Percentiles rank a stretch among this genome's conserved stretches.
These are phyloP conservation scores for Lydus trimaculatus DNA, from an alignment of 2,888 invertebrate genomes.

Conservation along the genomic window DNA sequence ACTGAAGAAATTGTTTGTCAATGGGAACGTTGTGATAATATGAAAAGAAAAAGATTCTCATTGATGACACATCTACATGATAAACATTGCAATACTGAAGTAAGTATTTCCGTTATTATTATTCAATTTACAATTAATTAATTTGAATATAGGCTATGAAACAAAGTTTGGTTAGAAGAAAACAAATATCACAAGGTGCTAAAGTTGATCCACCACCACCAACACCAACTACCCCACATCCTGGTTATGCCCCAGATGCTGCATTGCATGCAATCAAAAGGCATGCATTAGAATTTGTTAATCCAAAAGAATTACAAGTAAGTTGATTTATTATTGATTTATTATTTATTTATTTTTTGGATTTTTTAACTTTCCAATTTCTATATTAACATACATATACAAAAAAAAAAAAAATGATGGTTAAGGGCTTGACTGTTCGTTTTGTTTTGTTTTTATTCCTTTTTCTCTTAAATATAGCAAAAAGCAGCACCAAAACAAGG, in stretches of 20 bases:
- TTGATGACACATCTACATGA: constrained; percentile 96
- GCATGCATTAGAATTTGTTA: constrained; percentile 90
- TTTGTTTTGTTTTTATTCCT: constrained; percentile 19
- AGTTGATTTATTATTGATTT: constrained; percentile 55
- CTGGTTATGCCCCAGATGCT: constrained; percentile 95
- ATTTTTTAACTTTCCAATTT: constrained; percentile 8
- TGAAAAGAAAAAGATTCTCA: constrained; percentile 90
- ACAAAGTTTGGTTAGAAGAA: constrained; percentile 71
- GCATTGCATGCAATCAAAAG: constrained; percentile 96
- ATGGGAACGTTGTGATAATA: constrained; percentile 91
- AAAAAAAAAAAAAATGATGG: constrained; percentile 6
- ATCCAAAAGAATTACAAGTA: constrained; percentile 89
- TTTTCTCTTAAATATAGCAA: constrained; percentile 54
- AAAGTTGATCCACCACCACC: constrained; percentile 64
- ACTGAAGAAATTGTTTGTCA: constrained; percentile 81
- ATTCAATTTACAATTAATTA: neutral
- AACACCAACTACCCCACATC: constrained; percentile 63
- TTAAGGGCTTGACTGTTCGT: constrained; percentile 21
- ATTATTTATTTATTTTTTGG: neutral
- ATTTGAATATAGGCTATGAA: constrained; percentile 60
- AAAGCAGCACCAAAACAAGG: constrained; percentile 63
- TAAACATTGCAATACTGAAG: constrained; percentile 88
- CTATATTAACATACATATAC: constrained; percentile 2
- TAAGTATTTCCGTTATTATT: constrained; percentile 61
- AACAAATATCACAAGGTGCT: constrained; percentile 65